Conservation (phyloP, 23 tunicate genomes). For the Halocynthia aurantium region DNA sequence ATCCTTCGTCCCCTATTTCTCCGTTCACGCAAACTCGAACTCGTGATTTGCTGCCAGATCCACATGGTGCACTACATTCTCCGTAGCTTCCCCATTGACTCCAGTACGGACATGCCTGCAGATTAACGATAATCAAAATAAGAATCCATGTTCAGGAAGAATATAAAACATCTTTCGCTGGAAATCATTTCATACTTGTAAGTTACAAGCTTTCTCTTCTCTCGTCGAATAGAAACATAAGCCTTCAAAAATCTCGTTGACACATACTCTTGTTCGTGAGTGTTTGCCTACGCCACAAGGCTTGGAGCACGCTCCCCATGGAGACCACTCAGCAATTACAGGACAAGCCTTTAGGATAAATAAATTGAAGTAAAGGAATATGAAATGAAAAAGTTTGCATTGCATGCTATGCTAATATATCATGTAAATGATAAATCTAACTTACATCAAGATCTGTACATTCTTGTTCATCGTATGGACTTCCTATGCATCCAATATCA, state of each 20-base stretch:
- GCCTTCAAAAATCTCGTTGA: conserved; percentile 18
- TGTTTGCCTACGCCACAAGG: conserved; percentile 62
- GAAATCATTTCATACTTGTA: conserved; percentile 10
- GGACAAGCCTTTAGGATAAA: conserved; percentile 42
- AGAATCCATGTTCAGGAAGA: not conserved
- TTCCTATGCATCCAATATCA: conserved; percentile 26
- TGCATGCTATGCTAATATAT: too few species aligned
- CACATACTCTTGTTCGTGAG: conserved; percentile 41
- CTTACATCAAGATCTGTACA: conserved; percentile 23
- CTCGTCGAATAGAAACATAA: not conserved
- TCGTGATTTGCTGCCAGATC: conserved; percentile 46
- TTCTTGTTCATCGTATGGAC: not conserved
- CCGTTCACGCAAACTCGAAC: conserved; percentile 61
- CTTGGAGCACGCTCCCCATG: conserved; percentile 47
- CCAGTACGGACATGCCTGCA: conserved; percentile 68
- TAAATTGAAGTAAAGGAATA: not conserved
- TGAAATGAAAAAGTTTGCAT: not conserved
- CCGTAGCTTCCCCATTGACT: conserved; percentile 66
- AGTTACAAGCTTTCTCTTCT: conserved; percentile 29
- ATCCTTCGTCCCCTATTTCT: conserved; percentile 50
- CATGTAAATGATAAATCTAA: too few species aligned
- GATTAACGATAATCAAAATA: not conserved
- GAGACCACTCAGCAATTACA: conserved; percentile 35
- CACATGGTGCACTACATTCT: conserved; percentile 54
- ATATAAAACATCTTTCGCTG: not conserved